Percentiles rank a stretch among this genome's conserved stretches.
Conservation (phyloP, 35 echinoderm and acorn worm species). For the Holothuria glaberrima region DNA sequence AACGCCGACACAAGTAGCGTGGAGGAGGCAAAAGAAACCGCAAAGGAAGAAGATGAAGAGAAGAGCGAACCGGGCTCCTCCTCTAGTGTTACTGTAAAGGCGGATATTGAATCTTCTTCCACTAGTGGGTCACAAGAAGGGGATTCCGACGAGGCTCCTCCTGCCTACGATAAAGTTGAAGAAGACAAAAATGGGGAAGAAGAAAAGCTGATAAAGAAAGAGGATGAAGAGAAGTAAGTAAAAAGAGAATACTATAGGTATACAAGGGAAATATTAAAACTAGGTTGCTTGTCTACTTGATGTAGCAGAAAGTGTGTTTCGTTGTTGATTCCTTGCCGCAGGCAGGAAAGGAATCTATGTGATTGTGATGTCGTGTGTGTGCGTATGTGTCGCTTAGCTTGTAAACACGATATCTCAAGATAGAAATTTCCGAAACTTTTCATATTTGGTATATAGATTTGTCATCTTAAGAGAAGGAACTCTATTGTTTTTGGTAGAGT, state of each 20-base stretch:
- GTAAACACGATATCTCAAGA: too few species aligned
- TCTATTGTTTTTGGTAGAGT: too few species aligned
- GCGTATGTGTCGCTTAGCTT: background rate
- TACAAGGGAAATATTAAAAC: background rate
- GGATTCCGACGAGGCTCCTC: constrained; percentile 28
- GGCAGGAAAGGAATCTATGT: background rate
- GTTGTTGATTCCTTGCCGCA: too few species aligned
- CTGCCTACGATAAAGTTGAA: background rate
- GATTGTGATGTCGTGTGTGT: background rate
- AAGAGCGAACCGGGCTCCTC: constrained; percentile 7
- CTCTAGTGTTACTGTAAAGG: constrained; percentile 39
- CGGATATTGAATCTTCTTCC: constrained; percentile 50
- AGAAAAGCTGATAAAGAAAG: background rate
- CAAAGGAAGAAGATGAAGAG: constrained; percentile 36
- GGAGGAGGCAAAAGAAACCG: constrained; percentile 6
- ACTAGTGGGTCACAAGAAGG: background rate
- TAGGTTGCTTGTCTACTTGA: too few species aligned
- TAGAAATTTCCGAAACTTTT: too few species aligned
- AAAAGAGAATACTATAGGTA: too few species aligned
- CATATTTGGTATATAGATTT: too few species aligned
- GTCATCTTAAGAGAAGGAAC: too few species aligned
- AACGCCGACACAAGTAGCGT: constrained; percentile 14
- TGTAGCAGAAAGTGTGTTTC: too few species aligned
- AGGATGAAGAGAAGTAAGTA: constrained; percentile 7
- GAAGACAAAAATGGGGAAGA: background rate